phyloP scores from a whole-genome alignment of 2,888 invertebrate species.

The Ariolimax columbianus region DNA sequence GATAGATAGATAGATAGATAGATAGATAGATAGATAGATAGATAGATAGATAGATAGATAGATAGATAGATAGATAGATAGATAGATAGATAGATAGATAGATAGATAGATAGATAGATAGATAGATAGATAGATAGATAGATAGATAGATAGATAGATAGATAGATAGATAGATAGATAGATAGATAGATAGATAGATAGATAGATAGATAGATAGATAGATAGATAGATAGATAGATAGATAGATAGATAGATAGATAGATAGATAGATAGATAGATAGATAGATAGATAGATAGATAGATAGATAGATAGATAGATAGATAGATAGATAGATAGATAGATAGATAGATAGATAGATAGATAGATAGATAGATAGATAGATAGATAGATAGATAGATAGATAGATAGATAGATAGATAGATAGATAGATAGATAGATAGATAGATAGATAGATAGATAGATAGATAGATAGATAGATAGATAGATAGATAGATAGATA shows the following conservation, averaged over 20 bases:
- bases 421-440: slow-evolving; percentile 6
- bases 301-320: neutral
- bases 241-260: neutral
- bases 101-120: neutral
- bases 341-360: slow-evolving; percentile 3
- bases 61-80: neutral
- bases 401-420: neutral
- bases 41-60: neutral
- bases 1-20: too few species aligned
- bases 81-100: slow-evolving; percentile 4
- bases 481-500: slow-evolving; percentile 7
- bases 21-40: too few species aligned
- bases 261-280: neutral
- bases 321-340: neutral
- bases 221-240: neutral
- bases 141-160: slow-evolving; percentile 1
- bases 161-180: slow-evolving; percentile 11
- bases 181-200: slow-evolving; percentile 8
- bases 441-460: slow-evolving; percentile 6
- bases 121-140: neutral
- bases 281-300: neutral
- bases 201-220: neutral
- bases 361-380: slow-evolving; percentile 2
- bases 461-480: slow-evolving; percentile 7
- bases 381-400: neutral